These are phyloP conservation scores for Himalopsyche kuldschensis DNA, from an alignment of 2,888 invertebrate species.

Conservation along the genomic window DNA sequence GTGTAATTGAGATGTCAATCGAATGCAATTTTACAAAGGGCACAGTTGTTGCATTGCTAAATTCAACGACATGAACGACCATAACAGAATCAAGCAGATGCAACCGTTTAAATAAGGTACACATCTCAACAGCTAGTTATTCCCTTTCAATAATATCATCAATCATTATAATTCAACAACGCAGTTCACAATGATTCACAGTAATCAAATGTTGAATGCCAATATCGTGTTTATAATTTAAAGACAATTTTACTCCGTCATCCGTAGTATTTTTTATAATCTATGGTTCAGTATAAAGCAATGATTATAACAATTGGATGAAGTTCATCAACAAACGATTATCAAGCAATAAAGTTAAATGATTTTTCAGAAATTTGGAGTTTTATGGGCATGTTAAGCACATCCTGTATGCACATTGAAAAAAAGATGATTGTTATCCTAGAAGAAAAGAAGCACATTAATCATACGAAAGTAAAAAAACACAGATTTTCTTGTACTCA, in stretches of 20 bases:
- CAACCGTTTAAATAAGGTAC: background rate
- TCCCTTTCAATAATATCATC: background rate
- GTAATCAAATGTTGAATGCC: background rate
- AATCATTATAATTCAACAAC: background rate
- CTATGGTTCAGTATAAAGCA: too few species aligned
- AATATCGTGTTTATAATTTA: background rate
- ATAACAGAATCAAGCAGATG: background rate
- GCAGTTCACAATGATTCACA: background rate
- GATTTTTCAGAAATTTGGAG: too few species aligned
- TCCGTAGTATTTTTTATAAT: background rate
- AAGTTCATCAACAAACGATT: too few species aligned
- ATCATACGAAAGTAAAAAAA: too few species aligned
- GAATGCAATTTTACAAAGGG: background rate
- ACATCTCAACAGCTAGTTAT: background rate
- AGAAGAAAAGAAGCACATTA: too few species aligned
- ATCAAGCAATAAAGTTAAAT: too few species aligned
- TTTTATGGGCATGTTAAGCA: too few species aligned
- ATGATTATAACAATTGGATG: too few species aligned
- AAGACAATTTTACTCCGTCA: background rate
- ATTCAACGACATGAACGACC: background rate
- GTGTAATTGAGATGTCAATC: background rate
- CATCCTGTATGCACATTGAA: too few species aligned
- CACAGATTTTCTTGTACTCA: too few species aligned
- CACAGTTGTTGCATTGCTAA: background rate
- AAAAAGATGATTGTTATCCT: too few species aligned